phyloP scores from a whole-genome alignment of 2,888 invertebrate genomes.

The Cheilosia impressa region DNA sequence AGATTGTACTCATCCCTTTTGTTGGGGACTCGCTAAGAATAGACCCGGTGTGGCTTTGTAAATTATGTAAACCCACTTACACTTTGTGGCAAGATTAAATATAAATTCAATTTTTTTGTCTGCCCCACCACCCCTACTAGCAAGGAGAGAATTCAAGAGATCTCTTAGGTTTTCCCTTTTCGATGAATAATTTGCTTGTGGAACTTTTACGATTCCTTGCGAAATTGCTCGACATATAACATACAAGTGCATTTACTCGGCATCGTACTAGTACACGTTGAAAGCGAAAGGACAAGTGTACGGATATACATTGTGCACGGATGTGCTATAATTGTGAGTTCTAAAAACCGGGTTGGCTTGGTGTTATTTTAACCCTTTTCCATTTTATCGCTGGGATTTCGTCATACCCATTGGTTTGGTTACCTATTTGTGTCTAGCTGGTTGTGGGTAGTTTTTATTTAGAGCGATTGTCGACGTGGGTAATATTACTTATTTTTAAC shows the following conservation, averaged over 20 bases:
- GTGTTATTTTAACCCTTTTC: slow-evolving; percentile 8
- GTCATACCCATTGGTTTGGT: background rate
- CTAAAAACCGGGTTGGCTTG: slow-evolving; percentile 18
- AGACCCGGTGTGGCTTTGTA: background rate
- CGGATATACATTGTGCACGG: background rate
- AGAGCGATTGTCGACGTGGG: background rate
- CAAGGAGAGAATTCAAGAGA: slow-evolving; percentile 6
- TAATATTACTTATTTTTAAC: slow-evolving; percentile 18
- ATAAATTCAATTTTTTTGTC: background rate
- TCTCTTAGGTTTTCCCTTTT: background rate
- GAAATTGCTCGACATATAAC: background rate
- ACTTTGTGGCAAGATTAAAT: background rate
- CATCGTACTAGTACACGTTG: background rate
- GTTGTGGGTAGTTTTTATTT: background rate
- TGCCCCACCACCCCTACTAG: background rate
- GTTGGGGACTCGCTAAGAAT: background rate
- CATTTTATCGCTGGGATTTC: background rate
- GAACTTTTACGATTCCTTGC: background rate
- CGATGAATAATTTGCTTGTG: background rate
- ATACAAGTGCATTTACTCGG: background rate
- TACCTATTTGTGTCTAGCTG: background rate
- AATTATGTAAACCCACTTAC: slow-evolving; percentile 13
- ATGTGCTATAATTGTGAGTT: background rate
- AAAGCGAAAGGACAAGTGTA: slow-evolving; percentile 33
- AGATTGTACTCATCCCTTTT: slow-evolving; percentile 12